Evolutionary conservation across 2,113 vertebrate genomes (phyloP).

Genomic region (Salvelinus fontinalis): DNA sequence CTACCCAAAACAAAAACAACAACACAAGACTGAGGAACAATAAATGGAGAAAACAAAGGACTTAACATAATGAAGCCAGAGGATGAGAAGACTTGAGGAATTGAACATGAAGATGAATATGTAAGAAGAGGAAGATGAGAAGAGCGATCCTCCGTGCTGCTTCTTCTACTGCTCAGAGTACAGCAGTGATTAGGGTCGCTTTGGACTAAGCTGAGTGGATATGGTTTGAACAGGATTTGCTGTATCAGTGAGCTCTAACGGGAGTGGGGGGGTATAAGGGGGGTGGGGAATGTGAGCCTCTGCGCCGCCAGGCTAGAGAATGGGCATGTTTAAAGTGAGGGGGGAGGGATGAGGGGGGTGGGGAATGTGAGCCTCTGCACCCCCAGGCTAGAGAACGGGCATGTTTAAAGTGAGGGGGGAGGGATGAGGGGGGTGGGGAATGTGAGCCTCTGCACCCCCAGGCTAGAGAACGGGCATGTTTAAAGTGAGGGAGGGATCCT

Average conservation of each 20-base stretch:
- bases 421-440: constrained; percentile 16
- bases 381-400: constrained; percentile 12
- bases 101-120: not conserved
- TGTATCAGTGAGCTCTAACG: constrained; percentile 42
- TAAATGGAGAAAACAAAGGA: constrained; percentile 18
- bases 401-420: constrained; percentile 17
- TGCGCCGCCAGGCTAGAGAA: not conserved
- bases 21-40: constrained; percentile 37
- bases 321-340: constrained; percentile 16
- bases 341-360: constrained; percentile 13
- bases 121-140: constrained; percentile 10
- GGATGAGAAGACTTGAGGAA: not conserved
- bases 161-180: constrained; percentile 55
- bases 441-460: not conserved
- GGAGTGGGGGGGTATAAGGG: constrained; percentile 11
- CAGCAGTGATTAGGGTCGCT: constrained; percentile 39
- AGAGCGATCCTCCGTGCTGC: constrained; percentile 58
- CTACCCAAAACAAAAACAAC: constrained; percentile 27
- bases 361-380: not conserved
- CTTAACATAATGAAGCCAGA: constrained; percentile 31
- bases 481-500: constrained; percentile 14
- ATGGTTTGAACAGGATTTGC: constrained; percentile 44
- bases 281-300: not conserved
- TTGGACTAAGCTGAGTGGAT: constrained; percentile 17
- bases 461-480: constrained; percentile 11